Percentiles rank a stretch among this genome's conserved stretches.
phyloP scores from a whole-genome alignment of 2,797 vertebrate species.

The Alosa sapidissima region DNA sequence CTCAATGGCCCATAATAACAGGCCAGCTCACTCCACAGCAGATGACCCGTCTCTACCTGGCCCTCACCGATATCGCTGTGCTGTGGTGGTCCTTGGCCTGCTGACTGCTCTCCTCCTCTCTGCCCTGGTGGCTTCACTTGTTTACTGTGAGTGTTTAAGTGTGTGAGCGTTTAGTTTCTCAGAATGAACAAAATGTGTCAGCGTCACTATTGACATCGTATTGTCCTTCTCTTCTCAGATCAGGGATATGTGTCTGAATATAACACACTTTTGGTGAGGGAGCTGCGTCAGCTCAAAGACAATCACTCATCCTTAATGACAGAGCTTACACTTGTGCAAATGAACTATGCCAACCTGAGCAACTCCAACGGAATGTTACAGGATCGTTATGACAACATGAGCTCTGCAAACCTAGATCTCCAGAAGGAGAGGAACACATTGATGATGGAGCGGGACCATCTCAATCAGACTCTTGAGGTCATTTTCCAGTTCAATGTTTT shows the following conservation, averaged over 20 bases:
- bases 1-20: neutral
- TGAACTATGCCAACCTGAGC: neutral
- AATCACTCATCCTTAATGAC: neutral
- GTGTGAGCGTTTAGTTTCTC: slow-evolving; percentile 56
- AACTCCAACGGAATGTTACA: slow-evolving; percentile 11
- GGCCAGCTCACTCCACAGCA: neutral
- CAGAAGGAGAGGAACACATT: slow-evolving; percentile 45
- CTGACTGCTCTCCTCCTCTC: slow-evolving; percentile 51
- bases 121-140: slow-evolving; percentile 41
- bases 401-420: slow-evolving; percentile 43
- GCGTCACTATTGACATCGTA: slow-evolving; percentile 23
- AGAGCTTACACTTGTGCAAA: neutral
- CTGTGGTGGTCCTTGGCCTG: slow-evolving; percentile 48
- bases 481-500: slow-evolving; percentile 52
- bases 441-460: slow-evolving; percentile 47
- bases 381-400: slow-evolving; percentile 19
- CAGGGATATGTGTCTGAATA: neutral
- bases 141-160: slow-evolving; percentile 57
- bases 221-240: slow-evolving; percentile 35
- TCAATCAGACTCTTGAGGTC: slow-evolving; percentile 44
- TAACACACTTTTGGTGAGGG: slow-evolving; percentile 34
- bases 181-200: neutral
- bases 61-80: neutral
- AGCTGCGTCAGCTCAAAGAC: slow-evolving; percentile 15
- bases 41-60: neutral